These are phyloP conservation scores for Regulus satrapa DNA, from an alignment of 2,113 vertebrate genomes.

Conservation along the genomic window DNA sequence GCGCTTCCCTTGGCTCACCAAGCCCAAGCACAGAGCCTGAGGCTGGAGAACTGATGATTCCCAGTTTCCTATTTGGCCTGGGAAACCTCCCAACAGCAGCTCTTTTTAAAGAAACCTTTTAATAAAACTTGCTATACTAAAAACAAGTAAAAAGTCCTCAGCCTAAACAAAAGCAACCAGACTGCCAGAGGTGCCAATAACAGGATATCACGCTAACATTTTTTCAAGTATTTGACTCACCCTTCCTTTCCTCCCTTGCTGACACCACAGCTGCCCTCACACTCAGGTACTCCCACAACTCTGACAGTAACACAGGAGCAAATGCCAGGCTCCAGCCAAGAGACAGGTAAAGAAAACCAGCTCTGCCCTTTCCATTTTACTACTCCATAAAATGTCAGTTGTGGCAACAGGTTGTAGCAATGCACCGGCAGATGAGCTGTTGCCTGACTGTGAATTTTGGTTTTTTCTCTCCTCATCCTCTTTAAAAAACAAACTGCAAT, in stretches of 20 bases:
- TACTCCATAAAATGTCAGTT: background rate
- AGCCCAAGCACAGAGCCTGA: background rate
- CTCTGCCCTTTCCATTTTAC: background rate
- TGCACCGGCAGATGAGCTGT: background rate
- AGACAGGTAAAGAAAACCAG: background rate
- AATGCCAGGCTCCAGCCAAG: background rate
- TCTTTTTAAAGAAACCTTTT: background rate
- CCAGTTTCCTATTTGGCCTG: background rate
- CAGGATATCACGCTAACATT: background rate
- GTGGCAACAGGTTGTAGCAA: background rate
- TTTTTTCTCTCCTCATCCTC: background rate
- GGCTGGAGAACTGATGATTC: background rate
- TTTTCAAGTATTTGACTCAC: background rate
- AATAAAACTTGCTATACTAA: background rate
- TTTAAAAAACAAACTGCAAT: background rate
- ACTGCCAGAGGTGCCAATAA: background rate
- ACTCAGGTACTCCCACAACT: background rate
- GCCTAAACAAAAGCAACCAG: background rate
- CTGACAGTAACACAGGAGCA: background rate
- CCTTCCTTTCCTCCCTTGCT: background rate
- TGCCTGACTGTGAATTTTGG: rapidly evolving
- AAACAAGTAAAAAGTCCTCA: background rate
- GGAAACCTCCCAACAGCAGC: background rate
- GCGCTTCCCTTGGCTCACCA: background rate
- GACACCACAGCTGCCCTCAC: background rate